These are phyloP conservation scores for Campoletis raptor DNA, from an alignment of 2,888 invertebrate species.

Conservation along the genomic window DNA sequence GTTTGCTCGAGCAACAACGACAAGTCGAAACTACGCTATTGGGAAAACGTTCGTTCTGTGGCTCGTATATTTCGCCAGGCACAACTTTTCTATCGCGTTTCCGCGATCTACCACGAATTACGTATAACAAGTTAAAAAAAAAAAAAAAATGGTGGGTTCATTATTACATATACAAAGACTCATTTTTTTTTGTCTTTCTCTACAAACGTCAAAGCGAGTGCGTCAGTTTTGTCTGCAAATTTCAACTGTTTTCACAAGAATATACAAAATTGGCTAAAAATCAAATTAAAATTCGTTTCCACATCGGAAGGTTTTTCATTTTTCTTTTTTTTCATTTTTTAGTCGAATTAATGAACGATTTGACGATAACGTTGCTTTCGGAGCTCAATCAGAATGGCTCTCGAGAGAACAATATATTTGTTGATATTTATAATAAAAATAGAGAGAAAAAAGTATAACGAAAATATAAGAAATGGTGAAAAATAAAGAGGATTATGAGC, in stretches of 20 bases:
- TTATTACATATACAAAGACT: neutral
- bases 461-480: neutral
- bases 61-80: constrained; percentile 2
- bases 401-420: no score
- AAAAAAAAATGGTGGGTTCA: constrained; percentile 25
- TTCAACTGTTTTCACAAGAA: neutral
- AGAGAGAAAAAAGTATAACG: neutral
- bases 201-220: no score
- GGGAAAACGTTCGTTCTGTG: constrained; percentile 27
- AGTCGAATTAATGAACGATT: neutral
- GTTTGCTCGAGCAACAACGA: constrained; percentile 56
- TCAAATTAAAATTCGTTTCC: neutral
- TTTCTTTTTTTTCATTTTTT: neutral
- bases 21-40: constrained; percentile 39
- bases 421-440: neutral
- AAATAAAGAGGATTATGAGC: constrained; percentile 19
- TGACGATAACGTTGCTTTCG: neutral
- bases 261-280: constrained; percentile 18
- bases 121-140: constrained; percentile 25
- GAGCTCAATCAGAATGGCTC: no score
- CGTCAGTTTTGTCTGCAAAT: constrained; percentile 31
- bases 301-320: neutral
- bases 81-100: constrained; percentile 60
- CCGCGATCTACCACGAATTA: constrained; percentile 63
- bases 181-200: neutral